A percentile compares a stretch with the other conserved stretches of the same genome.
Conservation (phyloP, 2,113 vertebrate genomes). For the Megaptera novaeangliae region DNA sequence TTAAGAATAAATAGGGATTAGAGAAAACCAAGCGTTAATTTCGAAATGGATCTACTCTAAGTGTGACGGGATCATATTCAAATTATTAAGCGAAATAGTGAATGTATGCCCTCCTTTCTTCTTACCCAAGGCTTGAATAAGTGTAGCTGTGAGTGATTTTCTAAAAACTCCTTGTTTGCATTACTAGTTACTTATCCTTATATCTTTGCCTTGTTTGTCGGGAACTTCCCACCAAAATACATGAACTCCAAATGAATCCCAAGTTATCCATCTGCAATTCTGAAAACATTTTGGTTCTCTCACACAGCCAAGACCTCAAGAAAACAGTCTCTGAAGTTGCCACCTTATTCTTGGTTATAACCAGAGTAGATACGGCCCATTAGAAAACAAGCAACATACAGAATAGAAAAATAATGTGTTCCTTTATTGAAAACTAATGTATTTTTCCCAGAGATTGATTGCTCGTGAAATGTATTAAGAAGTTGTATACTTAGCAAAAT, state of each 20-base stretch:
- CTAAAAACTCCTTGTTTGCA: background rate
- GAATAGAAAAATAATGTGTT: constrained; percentile 11
- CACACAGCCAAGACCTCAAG: background rate
- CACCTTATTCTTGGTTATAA: constrained; percentile 15
- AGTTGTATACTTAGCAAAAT: background rate
- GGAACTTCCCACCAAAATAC: background rate
- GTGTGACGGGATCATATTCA: constrained; percentile 48
- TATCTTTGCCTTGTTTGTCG: background rate
- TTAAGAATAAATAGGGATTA: constrained; percentile 72
- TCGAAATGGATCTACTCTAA: constrained; percentile 52
- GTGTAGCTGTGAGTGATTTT: background rate
- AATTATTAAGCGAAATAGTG: constrained; percentile 4
- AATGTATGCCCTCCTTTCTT: background rate
- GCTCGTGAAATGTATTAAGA: constrained; percentile 20
- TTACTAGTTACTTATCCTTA: background rate
- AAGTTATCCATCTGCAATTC: background rate
- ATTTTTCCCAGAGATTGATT: background rate
- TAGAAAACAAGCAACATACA: background rate
- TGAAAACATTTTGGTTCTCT: background rate
- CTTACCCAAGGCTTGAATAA: background rate
- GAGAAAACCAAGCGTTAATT: constrained; percentile 66
- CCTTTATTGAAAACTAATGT: background rate
- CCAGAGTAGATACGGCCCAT: background rate
- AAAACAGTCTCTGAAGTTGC: background rate
- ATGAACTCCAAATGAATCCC: background rate